phyloP scores from a whole-genome alignment of 2,797 vertebrate species.

The Acanthornis magna region DNA sequence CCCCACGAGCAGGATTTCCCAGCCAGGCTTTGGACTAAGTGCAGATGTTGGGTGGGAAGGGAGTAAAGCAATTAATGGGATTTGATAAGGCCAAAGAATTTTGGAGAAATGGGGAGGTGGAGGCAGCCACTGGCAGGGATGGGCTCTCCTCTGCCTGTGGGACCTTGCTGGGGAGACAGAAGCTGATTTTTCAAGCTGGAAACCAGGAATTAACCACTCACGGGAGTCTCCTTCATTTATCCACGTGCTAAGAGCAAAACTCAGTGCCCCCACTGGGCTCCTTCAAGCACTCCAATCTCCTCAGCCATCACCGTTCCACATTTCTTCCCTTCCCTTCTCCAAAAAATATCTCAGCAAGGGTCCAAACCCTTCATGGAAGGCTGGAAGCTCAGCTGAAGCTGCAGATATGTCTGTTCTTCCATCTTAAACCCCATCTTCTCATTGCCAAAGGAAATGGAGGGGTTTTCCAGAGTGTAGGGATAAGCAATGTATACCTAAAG shows the following conservation, averaged over 20 bases:
- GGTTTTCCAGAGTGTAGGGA: neutral
- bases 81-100: neutral
- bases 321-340: neutral
- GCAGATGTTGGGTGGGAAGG: neutral
- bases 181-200: neutral
- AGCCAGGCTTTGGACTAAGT: neutral
- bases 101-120: neutral
- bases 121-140: neutral
- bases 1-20: neutral
- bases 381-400: neutral
- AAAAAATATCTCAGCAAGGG: neutral
- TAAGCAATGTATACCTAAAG: neutral
- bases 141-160: neutral
- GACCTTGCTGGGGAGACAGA: neutral
- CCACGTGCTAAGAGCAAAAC: neutral
- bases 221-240: fast-evolving
- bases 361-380: neutral
- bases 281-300: neutral
- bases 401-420: neutral
- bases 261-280: fast-evolving
- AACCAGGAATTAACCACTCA: neutral
- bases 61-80: neutral
- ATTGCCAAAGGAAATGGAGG: fast-evolving
- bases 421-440: neutral
- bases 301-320: neutral